Base-by-base conservation (phyloP, 2,888 invertebrate species). In the Noctua janthe region DNA sequence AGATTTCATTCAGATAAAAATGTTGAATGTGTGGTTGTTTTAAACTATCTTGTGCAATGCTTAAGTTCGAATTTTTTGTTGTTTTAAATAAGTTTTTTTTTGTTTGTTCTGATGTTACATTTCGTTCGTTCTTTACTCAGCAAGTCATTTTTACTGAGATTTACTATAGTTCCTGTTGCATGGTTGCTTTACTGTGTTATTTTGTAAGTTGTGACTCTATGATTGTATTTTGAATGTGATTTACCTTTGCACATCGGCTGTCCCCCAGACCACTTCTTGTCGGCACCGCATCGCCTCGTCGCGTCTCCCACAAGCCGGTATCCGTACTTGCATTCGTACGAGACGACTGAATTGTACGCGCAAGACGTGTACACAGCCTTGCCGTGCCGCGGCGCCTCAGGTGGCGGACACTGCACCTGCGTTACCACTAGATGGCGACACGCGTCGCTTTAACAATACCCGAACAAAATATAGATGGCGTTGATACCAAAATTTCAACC, bases 291-390 rank as follows among this genome's bases (percentile, higher is more conserved):
- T 70, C 99, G 97, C 89, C 99, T 97, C 4, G 99, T 99, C 23
- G 98, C 98, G 86, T 99, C 98, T 0, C 99, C 99, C 15, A 99
- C 98, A 83, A 99, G 97, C 82, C 98, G 98, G 96, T 98, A 99
- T 17, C 99, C 99, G 92, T 99, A 99, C 92, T 99, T 98, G 97
- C 99, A 99, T 93, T 99, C 99, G 96, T 99, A 99, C 74, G 98
- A 98, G 43, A 99, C 99, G 82, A 99, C 98, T 0, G 99, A 99
- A 94, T 99, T 99, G 97, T 99, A 99, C 2, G 99, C 99, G 93
- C 99, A 98, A 67, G 99, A 99, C 0, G 99, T 98, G 95, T 98
- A 99, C 87, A 99, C 98, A 78, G 99, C 99, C 92, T 98, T 98
- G 71, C 99, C 99, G 94, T 99, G 98, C 73, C 98, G 97, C 0